These are phyloP conservation scores for Alcedo atthis DNA, from an alignment of 2,797 vertebrate species.

Conservation along the genomic window DNA sequence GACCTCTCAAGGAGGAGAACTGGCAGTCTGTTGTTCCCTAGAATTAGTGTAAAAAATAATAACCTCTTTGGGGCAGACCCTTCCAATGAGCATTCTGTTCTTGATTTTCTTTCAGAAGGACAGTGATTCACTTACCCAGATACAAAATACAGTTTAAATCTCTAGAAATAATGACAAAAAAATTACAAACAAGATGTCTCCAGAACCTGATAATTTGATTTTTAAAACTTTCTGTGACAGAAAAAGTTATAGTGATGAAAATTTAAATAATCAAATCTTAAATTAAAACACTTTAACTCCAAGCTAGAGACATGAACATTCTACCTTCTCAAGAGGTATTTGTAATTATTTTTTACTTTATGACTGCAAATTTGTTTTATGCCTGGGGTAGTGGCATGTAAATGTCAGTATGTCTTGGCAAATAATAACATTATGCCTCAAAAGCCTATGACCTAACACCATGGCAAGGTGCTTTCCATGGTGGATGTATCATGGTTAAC, in stretches of 20 bases:
- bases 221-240: neutral
- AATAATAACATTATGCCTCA: neutral
- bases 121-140: neutral
- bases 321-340: neutral
- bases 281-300: neutral
- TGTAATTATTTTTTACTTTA: neutral
- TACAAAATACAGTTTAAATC: neutral
- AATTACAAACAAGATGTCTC: neutral
- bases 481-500: neutral
- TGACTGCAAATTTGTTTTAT: neutral
- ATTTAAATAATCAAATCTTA: neutral
- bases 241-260: neutral
- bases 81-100: neutral
- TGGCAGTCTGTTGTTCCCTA: neutral
- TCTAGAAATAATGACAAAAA: neutral
- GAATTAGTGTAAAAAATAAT: neutral
- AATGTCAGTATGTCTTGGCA: neutral
- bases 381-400: neutral
- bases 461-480: rapidly evolving
- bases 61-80: neutral
- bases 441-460: neutral
- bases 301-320: neutral
- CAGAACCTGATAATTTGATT: neutral
- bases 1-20: neutral
- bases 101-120: neutral